Evolutionary conservation across 1,140 invertebrate genomes (phyloP).

Genomic region (Drusus annulatus): DNA sequence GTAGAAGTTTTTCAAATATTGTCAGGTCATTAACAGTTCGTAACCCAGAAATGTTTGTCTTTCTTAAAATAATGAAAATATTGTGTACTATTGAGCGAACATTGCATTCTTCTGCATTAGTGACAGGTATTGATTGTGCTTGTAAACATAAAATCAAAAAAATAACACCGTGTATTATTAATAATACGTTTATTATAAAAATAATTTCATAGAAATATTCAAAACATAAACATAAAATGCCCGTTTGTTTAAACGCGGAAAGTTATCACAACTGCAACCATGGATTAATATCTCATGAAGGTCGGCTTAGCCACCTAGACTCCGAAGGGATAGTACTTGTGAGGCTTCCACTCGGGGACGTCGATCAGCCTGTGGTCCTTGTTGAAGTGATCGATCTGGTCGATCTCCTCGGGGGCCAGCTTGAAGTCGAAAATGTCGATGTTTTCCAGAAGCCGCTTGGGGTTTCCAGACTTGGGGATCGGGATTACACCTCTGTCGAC

Average conservation of each 20-base stretch:
- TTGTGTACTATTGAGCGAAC: too few species aligned
- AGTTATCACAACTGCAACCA: not conserved
- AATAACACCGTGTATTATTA: too few species aligned
- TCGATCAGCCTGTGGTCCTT: constrained; percentile 72
- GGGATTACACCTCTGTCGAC: constrained; percentile 76
- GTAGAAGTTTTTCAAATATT: too few species aligned
- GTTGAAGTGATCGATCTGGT: constrained; percentile 75
- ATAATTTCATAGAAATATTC: not conserved
- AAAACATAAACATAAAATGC: not conserved
- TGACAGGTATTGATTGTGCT: too few species aligned
- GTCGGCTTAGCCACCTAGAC: not conserved
- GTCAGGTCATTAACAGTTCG: too few species aligned
- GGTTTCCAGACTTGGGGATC: constrained; percentile 84
- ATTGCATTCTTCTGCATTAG: too few species aligned
- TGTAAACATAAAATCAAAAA: too few species aligned
- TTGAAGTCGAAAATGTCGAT: constrained; percentile 82
- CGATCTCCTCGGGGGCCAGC: constrained; percentile 76
- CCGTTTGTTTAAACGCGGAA: constrained; percentile 3
- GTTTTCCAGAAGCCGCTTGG: constrained; percentile 80
- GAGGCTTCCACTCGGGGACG: constrained; percentile 67
- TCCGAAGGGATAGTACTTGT: constrained; percentile 76
- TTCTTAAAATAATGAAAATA: too few species aligned
- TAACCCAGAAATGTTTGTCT: too few species aligned
- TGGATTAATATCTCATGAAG: not conserved
- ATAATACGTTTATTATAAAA: constrained; percentile 18